Base-by-base conservation (phyloP, 1,140 invertebrate genomes). In the Drosophila suzukii region DNA sequence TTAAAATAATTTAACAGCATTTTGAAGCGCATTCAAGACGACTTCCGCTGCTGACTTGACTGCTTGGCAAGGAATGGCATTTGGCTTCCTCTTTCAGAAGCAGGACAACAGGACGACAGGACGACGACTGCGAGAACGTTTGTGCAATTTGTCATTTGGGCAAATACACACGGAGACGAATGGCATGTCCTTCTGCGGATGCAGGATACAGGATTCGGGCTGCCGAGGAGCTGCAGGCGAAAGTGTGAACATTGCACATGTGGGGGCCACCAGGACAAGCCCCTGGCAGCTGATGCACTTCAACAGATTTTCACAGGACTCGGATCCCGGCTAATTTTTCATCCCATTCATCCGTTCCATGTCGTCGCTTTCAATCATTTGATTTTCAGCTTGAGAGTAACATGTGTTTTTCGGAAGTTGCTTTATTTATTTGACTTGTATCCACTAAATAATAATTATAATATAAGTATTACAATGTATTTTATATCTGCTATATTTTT, bases 1-100 rank as follows among this genome's bases (percentile, higher is more conserved):
- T 88, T 83, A 83, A 88, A 88, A 88, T 88, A 88, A 88, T 88
- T 88, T 88, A 88, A 88, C 79, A 88, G 84, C 83, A 83, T 88
- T 86, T 86, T 76, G 84, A 79, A 86, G 67, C 79, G 83, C 83
- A 86, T 86, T 86, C 78, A 83, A 88, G 82, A 66, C 71, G 78
- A 86, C 82, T 86, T 86, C 83, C 82, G 82, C 70, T 82, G 58
- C 74, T 70, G 79, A 74, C 60, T 55, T 73, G 70, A 66, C 66
- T 55, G 30, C 36, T 58, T 75, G 79, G 59, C 67, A 67, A 71
- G 62, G 61, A 75, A 75, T 73, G 74, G 59, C 78, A 67, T 51
- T 71, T 81, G 78, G 76, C 81, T 78, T 62, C 56, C 56, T 39
- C 15, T 56, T 70, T 46, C 50, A 20, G 46, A 13, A 53, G 20